These are phyloP conservation scores for Drosophila orosa DNA, from an alignment of 1,140 invertebrate genomes.

Conservation along the genomic window DNA sequence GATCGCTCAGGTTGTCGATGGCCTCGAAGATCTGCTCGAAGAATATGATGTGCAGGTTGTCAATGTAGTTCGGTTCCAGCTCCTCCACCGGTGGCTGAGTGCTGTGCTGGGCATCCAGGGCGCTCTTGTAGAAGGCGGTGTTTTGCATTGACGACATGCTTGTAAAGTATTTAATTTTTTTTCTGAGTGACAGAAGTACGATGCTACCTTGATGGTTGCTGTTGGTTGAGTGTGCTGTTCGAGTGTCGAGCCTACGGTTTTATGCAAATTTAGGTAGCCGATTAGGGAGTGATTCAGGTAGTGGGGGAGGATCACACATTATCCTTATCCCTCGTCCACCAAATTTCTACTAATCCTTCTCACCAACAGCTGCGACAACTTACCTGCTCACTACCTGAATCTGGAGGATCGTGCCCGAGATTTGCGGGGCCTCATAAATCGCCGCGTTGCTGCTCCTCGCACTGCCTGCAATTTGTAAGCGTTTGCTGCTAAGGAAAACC, in stretches of 20 bases:
- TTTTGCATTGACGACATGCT: slow-evolving; percentile 38
- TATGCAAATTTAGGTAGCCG: slow-evolving; percentile 41
- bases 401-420: slow-evolving; percentile 44
- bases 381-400: slow-evolving; percentile 42
- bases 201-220: slow-evolving; percentile 27
- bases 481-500: too few species aligned
- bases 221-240: slow-evolving; percentile 27
- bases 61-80: slow-evolving; percentile 55
- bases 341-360: slow-evolving; percentile 22
- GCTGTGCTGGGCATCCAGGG: slow-evolving; percentile 35
- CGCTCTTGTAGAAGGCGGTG: slow-evolving; percentile 42
- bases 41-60: slow-evolving; percentile 71
- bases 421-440: slow-evolving; percentile 56
- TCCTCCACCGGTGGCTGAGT: slow-evolving; percentile 6
- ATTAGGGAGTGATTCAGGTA: slow-evolving; percentile 32
- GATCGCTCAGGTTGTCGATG: slow-evolving; percentile 62
- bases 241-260: not conserved
- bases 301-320: slow-evolving; percentile 11
- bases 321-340: slow-evolving; percentile 17
- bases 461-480: slow-evolving; percentile 75
- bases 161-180: slow-evolving; percentile 3
- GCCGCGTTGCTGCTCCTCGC: slow-evolving; percentile 33
- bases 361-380: not conserved
- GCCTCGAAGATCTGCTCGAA: slow-evolving; percentile 73
- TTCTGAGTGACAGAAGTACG: not conserved